These are phyloP conservation scores for Lanistes nyassanus DNA, from an alignment of 1,140 invertebrate species.

Conservation along the genomic window DNA sequence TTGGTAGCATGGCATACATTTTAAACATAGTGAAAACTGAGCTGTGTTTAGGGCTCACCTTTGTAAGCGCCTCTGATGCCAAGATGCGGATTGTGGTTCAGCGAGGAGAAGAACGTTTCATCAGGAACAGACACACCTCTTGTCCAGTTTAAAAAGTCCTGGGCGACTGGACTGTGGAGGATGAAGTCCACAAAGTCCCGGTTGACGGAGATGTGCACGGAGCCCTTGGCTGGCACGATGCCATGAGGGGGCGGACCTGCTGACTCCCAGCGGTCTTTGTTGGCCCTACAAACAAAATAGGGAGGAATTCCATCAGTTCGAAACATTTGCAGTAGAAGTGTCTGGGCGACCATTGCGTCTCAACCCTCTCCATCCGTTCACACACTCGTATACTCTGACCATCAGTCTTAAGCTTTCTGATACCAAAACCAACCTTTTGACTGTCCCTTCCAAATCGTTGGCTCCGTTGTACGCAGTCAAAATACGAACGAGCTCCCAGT, in stretches of 20 bases:
- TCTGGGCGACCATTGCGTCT: too few species aligned
- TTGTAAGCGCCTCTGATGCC: conserved; percentile 25
- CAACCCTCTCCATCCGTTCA: too few species aligned
- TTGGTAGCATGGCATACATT: too few species aligned
- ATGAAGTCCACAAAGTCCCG: conserved; percentile 44
- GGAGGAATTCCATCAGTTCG: too few species aligned
- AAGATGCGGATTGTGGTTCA: conserved; percentile 28
- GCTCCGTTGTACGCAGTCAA: conserved; percentile 44
- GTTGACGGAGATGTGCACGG: conserved; percentile 36
- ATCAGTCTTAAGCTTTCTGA: too few species aligned
- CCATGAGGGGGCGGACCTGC: background rate
- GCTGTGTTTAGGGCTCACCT: too few species aligned
- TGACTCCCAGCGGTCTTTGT: conserved; percentile 4
- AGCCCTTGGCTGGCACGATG: conserved; percentile 39
- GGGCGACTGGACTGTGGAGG: conserved; percentile 24
- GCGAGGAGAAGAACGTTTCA: conserved; percentile 47
- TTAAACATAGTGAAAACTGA: too few species aligned
- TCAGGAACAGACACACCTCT: conserved; percentile 44
- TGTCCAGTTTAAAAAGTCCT: conserved; percentile 43
- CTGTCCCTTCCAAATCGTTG: conserved; percentile 38
- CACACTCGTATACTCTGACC: too few species aligned
- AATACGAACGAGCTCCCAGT: conserved; percentile 48
- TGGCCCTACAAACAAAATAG: too few species aligned
- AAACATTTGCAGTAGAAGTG: too few species aligned
- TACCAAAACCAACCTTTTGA: conserved; percentile 20